These are phyloP conservation scores for Chrysolina oricalcia DNA, from an alignment of 2,888 invertebrate species.

Conservation along the genomic window DNA sequence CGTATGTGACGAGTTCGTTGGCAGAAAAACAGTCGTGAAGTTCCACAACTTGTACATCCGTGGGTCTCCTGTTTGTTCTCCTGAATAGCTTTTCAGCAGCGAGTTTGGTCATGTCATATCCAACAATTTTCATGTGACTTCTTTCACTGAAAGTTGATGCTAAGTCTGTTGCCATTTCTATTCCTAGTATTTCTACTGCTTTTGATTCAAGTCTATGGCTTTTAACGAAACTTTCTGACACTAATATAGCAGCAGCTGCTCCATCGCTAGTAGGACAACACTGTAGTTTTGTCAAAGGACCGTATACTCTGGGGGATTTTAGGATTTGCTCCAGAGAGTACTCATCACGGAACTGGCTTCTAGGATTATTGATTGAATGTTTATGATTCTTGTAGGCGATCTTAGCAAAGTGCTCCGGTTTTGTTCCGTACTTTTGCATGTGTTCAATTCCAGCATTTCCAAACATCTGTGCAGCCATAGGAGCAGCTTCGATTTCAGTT, in stretches of 20 bases:
- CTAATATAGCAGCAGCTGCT: conserved; percentile 94
- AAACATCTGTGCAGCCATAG: conserved; percentile 95
- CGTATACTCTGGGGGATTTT: conserved; percentile 90
- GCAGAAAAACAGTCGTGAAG: conserved; percentile 98
- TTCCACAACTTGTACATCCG: conserved; percentile 94
- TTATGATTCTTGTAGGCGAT: conserved; percentile 98
- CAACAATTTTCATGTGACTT: conserved; percentile 87
- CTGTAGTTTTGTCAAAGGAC: conserved; percentile 94
- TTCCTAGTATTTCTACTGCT: conserved; percentile 96
- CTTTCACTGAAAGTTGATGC: conserved; percentile 87
- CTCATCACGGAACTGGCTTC: conserved; percentile 95
- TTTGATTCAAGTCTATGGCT: conserved; percentile 85
- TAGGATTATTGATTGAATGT: conserved; percentile 96
- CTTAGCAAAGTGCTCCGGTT: conserved; percentile 94
- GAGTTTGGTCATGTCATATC: conserved; percentile 93
- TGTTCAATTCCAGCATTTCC: conserved; percentile 97
- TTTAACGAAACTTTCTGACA: conserved; percentile 92
- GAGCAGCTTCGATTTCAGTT: conserved; percentile 86
- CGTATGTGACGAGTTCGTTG: conserved; percentile 97
- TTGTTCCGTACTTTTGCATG: conserved; percentile 96
- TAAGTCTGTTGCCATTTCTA: conserved; percentile 97
- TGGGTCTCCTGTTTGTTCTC: conserved; percentile 83
- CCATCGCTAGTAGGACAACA: conserved; percentile 99
- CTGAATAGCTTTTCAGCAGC: conserved; percentile 85
- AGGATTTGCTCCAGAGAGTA: conserved; percentile 93